Conservation (phyloP, 2,888 invertebrate species). For the Malacosoma neustria region DNA sequence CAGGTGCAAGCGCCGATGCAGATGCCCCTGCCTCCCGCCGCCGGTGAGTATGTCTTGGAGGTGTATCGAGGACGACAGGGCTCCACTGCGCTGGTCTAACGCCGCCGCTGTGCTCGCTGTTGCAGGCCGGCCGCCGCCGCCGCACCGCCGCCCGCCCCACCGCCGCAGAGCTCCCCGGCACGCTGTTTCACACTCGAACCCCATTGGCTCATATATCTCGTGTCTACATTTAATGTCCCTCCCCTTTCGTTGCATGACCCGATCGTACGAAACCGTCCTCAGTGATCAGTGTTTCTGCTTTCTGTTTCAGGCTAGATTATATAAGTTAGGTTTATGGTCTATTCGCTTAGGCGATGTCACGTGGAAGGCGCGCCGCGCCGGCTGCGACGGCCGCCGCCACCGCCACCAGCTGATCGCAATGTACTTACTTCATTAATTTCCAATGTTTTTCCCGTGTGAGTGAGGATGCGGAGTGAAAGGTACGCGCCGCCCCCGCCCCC, state of each 20-base stretch:
- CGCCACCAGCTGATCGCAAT: no score
- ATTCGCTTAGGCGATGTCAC: constrained; percentile 28
- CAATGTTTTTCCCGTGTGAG: constrained; percentile 21
- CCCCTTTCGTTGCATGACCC: constrained; percentile 20
- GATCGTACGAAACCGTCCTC: constrained; percentile 43
- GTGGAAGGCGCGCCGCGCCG: constrained; percentile 28
- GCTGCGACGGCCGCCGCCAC: constrained; percentile 29
- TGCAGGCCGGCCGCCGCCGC: constrained; percentile 18
- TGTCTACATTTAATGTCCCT: background rate
- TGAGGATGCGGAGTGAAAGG: constrained; percentile 12
- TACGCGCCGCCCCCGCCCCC: constrained; percentile 6
- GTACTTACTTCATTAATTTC: constrained; percentile 51
- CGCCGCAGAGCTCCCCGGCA: constrained; percentile 9
- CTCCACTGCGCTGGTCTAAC: constrained; percentile 7
- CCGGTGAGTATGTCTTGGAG: constrained; percentile 5
- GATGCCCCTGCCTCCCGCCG: constrained; percentile 13
- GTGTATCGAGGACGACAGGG: constrained; percentile 1
- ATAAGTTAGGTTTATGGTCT: constrained; percentile 61
- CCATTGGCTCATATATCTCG: constrained; percentile 28
- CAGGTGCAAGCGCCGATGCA: constrained; percentile 7
- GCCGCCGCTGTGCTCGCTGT: constrained; percentile 26
- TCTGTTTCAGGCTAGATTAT: constrained; percentile 68
- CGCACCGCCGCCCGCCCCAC: constrained; percentile 9
- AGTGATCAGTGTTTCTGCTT: constrained; percentile 69
- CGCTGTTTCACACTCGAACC: constrained; percentile 21